A percentile compares a stretch with the other conserved stretches of the same genome.
phyloP scores from a whole-genome alignment of 2,113 vertebrate species.

The Austrofundulus limnaeus region DNA sequence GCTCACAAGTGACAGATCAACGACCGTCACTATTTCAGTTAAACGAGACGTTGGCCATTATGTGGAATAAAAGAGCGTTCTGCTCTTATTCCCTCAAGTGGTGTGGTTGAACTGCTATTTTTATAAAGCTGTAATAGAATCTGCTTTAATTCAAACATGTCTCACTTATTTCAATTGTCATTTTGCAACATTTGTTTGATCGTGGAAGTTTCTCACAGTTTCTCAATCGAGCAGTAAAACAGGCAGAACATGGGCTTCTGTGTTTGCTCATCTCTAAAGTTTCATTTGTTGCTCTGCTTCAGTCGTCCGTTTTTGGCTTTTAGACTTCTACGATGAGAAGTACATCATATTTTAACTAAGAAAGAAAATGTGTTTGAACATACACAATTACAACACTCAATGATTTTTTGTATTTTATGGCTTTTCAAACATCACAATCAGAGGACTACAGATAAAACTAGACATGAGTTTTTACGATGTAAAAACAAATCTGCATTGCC shows the following conservation, averaged over 20 bases:
- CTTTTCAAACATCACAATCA: too few relatives aligned
- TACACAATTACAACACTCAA: too few relatives aligned
- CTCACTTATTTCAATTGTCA: slow-evolving; percentile 5
- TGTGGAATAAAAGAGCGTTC: slow-evolving; percentile 5
- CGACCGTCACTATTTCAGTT: slow-evolving; percentile 27
- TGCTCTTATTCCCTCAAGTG: slow-evolving; percentile 27
- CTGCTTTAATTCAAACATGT: slow-evolving; percentile 27
- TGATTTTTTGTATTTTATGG: too few relatives aligned
- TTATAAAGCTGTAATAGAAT: slow-evolving; percentile 24
- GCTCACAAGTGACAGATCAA: slow-evolving; percentile 45
- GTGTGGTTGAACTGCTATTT: slow-evolving; percentile 29
- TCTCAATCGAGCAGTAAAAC: slow-evolving; percentile 4
- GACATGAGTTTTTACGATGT: too few relatives aligned
- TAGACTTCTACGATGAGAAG: too few relatives aligned
- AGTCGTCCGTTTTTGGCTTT: slow-evolving; percentile 27
- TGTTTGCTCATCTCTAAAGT: slow-evolving; percentile 10
- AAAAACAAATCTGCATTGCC: too few relatives aligned
- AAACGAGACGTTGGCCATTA: slow-evolving; percentile 42
- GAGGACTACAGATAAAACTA: too few relatives aligned
- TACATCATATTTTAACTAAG: too few relatives aligned
- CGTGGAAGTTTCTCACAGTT: slow-evolving; percentile 16
- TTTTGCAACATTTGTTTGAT: slow-evolving; percentile 4
- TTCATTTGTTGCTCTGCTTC: slow-evolving; percentile 50
- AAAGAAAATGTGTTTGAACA: too few relatives aligned
- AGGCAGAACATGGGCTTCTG: background rate